Base-by-base conservation (phyloP, 2,888 invertebrate genomes). In the Macaria liturata region DNA sequence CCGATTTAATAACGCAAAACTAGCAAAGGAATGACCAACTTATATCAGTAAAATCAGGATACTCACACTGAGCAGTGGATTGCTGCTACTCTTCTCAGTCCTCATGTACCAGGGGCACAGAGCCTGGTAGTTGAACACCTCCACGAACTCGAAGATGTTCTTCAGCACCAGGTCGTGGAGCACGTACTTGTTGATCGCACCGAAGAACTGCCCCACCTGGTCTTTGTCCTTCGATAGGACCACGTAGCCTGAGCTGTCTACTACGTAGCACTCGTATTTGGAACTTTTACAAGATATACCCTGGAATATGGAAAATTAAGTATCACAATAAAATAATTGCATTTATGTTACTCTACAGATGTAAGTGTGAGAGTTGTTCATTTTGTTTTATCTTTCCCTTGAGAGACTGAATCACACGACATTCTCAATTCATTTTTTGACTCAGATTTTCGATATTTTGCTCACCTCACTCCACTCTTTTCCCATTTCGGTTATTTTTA, bases 231-330 rank as follows among this genome's bases (percentile, higher is more conserved):
- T 65, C 0, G 97, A 94, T 7, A 97, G 90, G 1, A 98, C 93
- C 5, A 98, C 93, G 80, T 97, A 98, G 0, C 98, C 98, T 72
- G 97, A 97, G 80, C 96, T 96, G 80, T 98, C 98, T 45, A 98
- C 93, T n/a, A 98, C 93, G 80, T 96, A 98, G 78, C 98, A 98
- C 65, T 95, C 95, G 66, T 95, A 91, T 46, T 93, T 91, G 34
- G 93, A 93, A n/a, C 92, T 90, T 39, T 80, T 75, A 57, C 93
- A 94, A 70, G 67, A 91, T 75, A 86, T 72, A 20, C 81, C 84
- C 88, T 90, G 70, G 4, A 20, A 20, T 20, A 20, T 20, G 2
- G 20, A 20, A 20, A 20, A 1, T 20, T 20, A 1, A 20, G 20
- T 20, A 20, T 20, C 20, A 20, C 20, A 20, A 20, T 20, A n/a